These are phyloP conservation scores for Channa argus DNA, from an alignment of 2,113 vertebrate species.

Conservation along the genomic window DNA sequence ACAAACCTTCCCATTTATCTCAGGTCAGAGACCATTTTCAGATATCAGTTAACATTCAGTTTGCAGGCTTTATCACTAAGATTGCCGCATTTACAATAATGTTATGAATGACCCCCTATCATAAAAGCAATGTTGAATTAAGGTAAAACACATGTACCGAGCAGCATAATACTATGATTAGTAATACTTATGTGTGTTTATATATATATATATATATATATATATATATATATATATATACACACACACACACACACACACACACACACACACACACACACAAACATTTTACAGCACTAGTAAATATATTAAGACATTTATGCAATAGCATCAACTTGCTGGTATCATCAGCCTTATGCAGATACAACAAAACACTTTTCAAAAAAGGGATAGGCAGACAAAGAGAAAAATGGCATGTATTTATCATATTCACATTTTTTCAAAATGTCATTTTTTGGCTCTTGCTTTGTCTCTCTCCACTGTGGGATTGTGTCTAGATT, in stretches of 20 bases:
- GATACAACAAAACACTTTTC: conserved; percentile 45
- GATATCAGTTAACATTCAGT: conserved; percentile 11
- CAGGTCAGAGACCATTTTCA: conserved; percentile 2
- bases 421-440: conserved; percentile 63
- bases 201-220: conserved; percentile 51
- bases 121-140: conserved; percentile 43
- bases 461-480: conserved; percentile 37
- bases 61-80: conserved; percentile 20
- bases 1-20: neutral
- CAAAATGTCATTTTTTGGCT: conserved; percentile 30
- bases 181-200: conserved; percentile 45
- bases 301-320: conserved; percentile 82
- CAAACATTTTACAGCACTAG: conserved; percentile 53
- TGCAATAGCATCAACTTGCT: conserved; percentile 65
- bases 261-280: too few species aligned
- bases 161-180: conserved; percentile 70
- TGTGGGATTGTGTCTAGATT: conserved; percentile 27
- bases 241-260: too few species aligned
- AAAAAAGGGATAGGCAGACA: neutral
- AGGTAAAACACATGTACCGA: conserved; percentile 53
- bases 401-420: conserved; percentile 53
- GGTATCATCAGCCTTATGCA: conserved; percentile 60
- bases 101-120: neutral
- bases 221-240: too few species aligned
- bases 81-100: conserved; percentile 14